Evolutionary conservation across 2,797 vertebrate species (phyloP), one percentile per base, ranked within the genome.

Genomic region (Neosilurus mollespiculum): DNA sequence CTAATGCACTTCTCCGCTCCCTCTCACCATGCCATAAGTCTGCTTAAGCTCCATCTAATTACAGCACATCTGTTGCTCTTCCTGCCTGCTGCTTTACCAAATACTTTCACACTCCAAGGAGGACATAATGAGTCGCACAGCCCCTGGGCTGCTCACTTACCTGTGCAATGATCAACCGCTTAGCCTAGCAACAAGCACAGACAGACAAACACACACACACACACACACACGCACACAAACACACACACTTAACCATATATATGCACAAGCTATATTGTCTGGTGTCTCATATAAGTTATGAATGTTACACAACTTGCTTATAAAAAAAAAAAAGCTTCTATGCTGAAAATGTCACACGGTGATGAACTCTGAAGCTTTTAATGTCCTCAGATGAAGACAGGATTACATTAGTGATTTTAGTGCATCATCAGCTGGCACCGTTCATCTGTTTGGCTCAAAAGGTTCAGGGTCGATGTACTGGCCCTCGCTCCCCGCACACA

Each of bases 31-130:
- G 92, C 93, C 92, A 92, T 94, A 94, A 94, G 93, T 94, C 94
- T 93, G 93, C 93, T 94, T 95, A 95, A 94, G 93, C 93, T 93
- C 90, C 86, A 91, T 94, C 92, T 95, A 95, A 95, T 95, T 95
- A 95, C 92, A 85, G 92, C 94, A 95, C 94, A 95, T 95, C 94
- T 95, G 94, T 95, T 95, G 92, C 93, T 93, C 93, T 94, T 94
- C 93, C 92, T 92, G 93, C 94, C 93, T 93, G 93, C 93, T 93
- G 93, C 92, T 94, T 94, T 92, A 94, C 94, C 93, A 94, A 95
- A 95, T 94, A 94, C 93, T 94, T 93, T 93, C 82, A 88, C 94
- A 94, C 94, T 94, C 93, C 91, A 88, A 93, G 90, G 90, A 93
- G 91, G 90, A 92, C 91, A 92, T 94, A 94, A 95, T 95, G 94